These are phyloP conservation scores for Anthoscopus minutus DNA, from an alignment of 2,113 vertebrate genomes.

Conservation along the genomic window DNA sequence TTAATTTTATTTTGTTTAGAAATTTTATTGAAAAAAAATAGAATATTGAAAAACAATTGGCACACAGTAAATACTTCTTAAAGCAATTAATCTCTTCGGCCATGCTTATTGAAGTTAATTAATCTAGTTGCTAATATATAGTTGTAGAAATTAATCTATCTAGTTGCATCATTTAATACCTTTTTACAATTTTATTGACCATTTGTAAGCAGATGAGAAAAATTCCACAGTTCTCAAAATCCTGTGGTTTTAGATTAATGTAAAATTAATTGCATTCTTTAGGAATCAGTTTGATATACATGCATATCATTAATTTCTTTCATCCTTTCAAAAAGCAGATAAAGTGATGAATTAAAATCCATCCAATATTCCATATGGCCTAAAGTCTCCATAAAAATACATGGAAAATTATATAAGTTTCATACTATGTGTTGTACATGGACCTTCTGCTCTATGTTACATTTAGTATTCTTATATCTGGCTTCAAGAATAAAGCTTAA, in stretches of 20 bases:
- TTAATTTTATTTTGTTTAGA: not conserved
- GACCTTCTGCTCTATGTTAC: fast-evolving
- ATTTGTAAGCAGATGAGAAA: not conserved
- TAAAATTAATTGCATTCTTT: not conserved
- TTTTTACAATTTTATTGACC: not conserved
- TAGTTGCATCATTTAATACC: not conserved
- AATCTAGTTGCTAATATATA: too few relatives aligned
- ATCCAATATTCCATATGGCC: not conserved
- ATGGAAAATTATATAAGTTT: not conserved
- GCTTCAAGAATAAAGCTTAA: not conserved
- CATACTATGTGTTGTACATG: not conserved
- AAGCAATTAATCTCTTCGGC: not conserved
- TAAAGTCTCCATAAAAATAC: not conserved
- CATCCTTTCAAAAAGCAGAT: not conserved
- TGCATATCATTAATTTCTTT: not conserved
- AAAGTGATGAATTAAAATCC: not conserved
- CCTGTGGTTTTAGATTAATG: not conserved
- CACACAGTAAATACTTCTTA: not conserved
- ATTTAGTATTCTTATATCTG: not conserved
- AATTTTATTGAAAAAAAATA: not conserved
- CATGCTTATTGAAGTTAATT: not conserved
- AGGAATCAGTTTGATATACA: not conserved
- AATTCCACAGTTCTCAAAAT: not conserved
- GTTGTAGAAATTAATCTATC: too few relatives aligned
- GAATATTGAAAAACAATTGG: not conserved